phyloP scores from a whole-genome alignment of 2,113 vertebrate genomes.

The Beaufortia kweichowensis region DNA sequence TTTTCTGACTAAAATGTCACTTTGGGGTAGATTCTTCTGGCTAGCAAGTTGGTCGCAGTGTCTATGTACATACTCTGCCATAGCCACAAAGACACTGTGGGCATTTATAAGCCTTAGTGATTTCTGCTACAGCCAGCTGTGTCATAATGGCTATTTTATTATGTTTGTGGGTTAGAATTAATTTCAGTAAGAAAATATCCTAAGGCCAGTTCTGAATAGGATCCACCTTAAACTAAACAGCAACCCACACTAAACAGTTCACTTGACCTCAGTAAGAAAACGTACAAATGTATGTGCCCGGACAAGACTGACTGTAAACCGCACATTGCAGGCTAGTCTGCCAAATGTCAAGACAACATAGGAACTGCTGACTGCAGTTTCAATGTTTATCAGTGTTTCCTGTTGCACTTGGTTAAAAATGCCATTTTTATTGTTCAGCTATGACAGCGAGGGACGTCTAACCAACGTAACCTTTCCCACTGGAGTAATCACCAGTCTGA shows the following conservation, averaged over 20 bases:
- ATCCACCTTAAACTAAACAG: neutral
- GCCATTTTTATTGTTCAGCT: slow-evolving; percentile 69
- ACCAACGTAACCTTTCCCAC: slow-evolving; percentile 98
- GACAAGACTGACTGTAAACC: neutral
- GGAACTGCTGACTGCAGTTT: too few relatives aligned
- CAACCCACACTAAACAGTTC: neutral
- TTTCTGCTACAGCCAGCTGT: neutral
- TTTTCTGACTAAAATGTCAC: slow-evolving; percentile 5
- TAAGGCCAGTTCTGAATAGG: neutral
- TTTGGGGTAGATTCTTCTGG: slow-evolving; percentile 28
- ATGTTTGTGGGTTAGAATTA: neutral
- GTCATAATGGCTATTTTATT: neutral
- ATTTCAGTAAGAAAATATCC: neutral
- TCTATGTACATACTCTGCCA: neutral
- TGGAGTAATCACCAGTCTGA: slow-evolving; percentile 92
- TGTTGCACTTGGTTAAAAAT: too few relatives aligned
- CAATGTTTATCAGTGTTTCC: too few relatives aligned
- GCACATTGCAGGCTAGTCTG: neutral
- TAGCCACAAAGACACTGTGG: slow-evolving; percentile 7
- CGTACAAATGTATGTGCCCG: neutral
- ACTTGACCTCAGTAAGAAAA: slow-evolving; percentile 1
- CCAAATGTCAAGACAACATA: neutral
- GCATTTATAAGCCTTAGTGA: neutral
- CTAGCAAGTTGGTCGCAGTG: slow-evolving; percentile 7
- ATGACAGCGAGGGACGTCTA: slow-evolving; percentile 94